Percentiles rank a stretch among this genome's conserved stretches.
phyloP scores from a whole-genome alignment of 2,113 vertebrate species.

The Mohoua ochrocephala region DNA sequence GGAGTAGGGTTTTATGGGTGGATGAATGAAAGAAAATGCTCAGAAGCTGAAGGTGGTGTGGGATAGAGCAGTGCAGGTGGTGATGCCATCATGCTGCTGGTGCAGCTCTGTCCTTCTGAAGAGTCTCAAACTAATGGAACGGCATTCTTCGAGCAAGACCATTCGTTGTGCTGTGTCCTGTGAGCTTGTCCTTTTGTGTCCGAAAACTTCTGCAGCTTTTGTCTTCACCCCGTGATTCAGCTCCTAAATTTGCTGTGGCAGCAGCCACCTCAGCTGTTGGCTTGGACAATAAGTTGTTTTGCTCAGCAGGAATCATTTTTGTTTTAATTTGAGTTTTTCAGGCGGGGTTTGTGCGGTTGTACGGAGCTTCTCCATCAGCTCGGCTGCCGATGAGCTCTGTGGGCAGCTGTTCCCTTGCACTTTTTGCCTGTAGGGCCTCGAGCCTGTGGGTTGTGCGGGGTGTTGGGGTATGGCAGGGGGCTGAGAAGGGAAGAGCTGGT shows the following conservation, averaged over 20 bases:
- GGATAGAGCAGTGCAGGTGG: not conserved
- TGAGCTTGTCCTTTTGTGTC: not conserved
- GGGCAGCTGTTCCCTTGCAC: not conserved
- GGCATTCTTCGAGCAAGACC: not conserved
- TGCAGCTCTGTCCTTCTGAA: not conserved
- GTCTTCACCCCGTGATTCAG: not conserved
- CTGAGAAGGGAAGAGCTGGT: not conserved
- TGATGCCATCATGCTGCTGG: rapidly evolving
- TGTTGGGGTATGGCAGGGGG: rapidly evolving
- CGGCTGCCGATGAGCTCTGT: not conserved
- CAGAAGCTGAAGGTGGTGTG: not conserved
- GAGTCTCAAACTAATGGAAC: not conserved
- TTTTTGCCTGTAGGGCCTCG: not conserved
- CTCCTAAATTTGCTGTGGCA: not conserved
- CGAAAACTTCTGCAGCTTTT: not conserved
- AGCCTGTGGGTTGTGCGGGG: rapidly evolving
- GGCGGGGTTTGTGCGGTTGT: not conserved
- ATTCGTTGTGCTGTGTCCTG: not conserved
- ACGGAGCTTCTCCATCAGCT: not conserved
- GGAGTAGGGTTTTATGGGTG: not conserved
- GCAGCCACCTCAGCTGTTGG: not conserved
- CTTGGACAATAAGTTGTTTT: not conserved
- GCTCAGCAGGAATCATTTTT: not conserved
- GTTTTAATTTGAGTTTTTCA: not conserved
- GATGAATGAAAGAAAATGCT: not conserved